These are phyloP conservation scores for Antheraea yamamai DNA, from an alignment of 2,888 invertebrate species.

Conservation along the genomic window DNA sequence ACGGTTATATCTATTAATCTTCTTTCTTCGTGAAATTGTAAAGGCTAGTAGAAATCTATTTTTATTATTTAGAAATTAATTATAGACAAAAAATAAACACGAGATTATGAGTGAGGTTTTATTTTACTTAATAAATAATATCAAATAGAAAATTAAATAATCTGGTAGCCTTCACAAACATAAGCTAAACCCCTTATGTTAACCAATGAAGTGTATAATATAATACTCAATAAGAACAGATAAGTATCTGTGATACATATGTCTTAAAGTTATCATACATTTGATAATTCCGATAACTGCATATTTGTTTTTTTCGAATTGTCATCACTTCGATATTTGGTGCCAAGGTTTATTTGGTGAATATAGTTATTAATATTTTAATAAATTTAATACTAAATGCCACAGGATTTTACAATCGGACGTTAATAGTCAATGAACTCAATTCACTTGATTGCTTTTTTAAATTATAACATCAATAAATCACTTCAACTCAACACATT, in stretches of 20 bases:
- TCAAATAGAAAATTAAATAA: too few species aligned
- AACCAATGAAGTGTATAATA: not conserved
- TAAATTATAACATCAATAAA: too few species aligned
- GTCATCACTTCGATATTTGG: not conserved
- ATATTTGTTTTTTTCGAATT: not conserved
- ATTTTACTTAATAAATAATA: too few species aligned
- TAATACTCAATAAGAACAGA: not conserved
- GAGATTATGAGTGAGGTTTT: not conserved
- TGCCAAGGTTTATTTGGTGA: not conserved
- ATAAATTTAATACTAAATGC: not conserved
- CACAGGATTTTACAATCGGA: not conserved
- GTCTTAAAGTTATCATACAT: not conserved
- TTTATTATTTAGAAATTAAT: too few species aligned
- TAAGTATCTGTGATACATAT: not conserved
- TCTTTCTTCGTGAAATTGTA: too few species aligned
- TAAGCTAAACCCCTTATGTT: not conserved
- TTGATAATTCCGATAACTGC: constrained; percentile 2
- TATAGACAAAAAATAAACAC: not conserved
- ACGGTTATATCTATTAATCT: too few species aligned
- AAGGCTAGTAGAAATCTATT: too few species aligned
- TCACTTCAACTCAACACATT: too few species aligned
- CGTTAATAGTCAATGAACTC: not conserved
- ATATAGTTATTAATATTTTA: constrained; percentile 1
- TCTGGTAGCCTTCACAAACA: too few species aligned
- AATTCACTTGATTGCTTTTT: not conserved